These are phyloP conservation scores for Echeneis naucrates DNA, from an alignment of 2,797 vertebrate species.

Conservation along the genomic window DNA sequence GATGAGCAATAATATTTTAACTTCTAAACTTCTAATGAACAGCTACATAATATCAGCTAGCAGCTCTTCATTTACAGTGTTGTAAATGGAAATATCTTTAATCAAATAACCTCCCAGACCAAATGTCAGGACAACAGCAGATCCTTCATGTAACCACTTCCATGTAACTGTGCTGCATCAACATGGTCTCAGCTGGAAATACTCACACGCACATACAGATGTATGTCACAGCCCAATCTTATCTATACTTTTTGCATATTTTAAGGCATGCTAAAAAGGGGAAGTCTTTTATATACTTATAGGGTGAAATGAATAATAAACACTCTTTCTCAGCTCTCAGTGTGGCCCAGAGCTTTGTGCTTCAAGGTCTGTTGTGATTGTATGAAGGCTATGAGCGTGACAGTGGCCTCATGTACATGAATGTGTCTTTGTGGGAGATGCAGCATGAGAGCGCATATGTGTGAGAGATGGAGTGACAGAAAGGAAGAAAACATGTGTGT, in stretches of 20 bases:
- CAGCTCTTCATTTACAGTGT: no score
- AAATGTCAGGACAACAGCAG: neutral
- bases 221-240: neutral
- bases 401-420: slow-evolving; percentile 10
- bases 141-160: neutral
- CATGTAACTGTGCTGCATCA: no score
- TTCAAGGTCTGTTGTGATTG: slow-evolving; percentile 3
- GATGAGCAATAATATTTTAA: no score
- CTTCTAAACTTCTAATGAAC: no score
- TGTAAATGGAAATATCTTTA: slow-evolving; percentile 3
- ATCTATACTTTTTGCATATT: neutral
- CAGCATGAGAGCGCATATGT: neutral
- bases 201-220: neutral
- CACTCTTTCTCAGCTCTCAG: slow-evolving; percentile 5
- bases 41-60: no score
- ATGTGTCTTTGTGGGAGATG: slow-evolving; percentile 30
- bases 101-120: slow-evolving; percentile 9
- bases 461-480: slow-evolving; percentile 10
- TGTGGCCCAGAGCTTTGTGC: slow-evolving; percentile 11
- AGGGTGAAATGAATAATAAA: neutral
- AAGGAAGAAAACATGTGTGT: slow-evolving; percentile 27
- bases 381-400: slow-evolving; percentile 16
- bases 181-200: neutral
- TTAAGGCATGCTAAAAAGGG: neutral
- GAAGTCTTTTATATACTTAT: neutral